Conservation (phyloP, 2,797 vertebrate species). For the Gallinago nigripennis region DNA sequence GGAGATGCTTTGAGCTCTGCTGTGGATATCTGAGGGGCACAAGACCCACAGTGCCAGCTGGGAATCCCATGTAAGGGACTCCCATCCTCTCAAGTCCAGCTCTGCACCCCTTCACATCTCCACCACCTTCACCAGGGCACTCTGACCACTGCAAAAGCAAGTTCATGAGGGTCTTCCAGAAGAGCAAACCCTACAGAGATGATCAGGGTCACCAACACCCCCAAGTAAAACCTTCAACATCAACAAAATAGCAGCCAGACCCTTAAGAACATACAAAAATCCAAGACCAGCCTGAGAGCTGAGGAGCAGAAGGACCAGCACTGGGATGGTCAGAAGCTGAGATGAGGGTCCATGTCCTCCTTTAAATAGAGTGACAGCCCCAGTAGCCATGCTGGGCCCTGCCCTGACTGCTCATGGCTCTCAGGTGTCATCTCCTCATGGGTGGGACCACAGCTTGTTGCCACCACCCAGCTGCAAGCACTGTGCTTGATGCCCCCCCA, state of each 20-base stretch:
- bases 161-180: no score
- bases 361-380: not conserved
- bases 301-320: fast-evolving
- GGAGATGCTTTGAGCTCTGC: fast-evolving
- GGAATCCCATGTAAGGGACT: no score
- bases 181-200: not conserved
- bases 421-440: not conserved
- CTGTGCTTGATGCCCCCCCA: not conserved
- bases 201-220: fast-evolving
- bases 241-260: not conserved
- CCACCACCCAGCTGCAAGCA: not conserved
- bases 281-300: not conserved
- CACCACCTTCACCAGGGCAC: not conserved
- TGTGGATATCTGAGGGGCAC: fast-evolving
- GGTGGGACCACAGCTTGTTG: not conserved
- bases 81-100: not conserved
- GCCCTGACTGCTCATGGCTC: fast-evolving
- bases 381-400: not conserved
- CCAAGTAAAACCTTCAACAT: not conserved
- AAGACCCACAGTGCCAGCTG: fast-evolving
- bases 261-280: fast-evolving
- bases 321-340: fast-evolving
- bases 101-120: not conserved
- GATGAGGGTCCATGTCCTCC: not conserved
- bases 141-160: not conserved